phyloP scores from a whole-genome alignment of 2,888 invertebrate species.

The Congeria kusceri region DNA sequence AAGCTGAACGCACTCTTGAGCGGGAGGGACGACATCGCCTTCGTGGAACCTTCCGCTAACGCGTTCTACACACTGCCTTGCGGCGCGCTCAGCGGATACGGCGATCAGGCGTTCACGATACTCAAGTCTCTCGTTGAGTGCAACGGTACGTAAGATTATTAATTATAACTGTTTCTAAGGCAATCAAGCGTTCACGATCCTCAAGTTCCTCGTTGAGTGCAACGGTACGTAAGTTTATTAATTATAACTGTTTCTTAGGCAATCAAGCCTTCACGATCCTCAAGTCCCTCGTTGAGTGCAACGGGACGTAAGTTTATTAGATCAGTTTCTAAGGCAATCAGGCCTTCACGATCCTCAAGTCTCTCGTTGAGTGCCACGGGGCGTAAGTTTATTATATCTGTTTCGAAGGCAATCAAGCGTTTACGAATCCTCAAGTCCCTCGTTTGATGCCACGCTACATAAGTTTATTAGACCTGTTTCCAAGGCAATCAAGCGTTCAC shows the following conservation, averaged over 20 bases:
- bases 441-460: constrained; percentile 65
- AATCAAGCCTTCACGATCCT: constrained; percentile 78
- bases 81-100: constrained; percentile 76
- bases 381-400: too few species aligned
- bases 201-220: constrained; percentile 75
- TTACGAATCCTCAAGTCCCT: too few species aligned
- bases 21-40: constrained; percentile 73
- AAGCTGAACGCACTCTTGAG: constrained; percentile 68
- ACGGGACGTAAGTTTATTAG: too few species aligned
- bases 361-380: constrained; percentile 76
- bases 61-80: constrained; percentile 73
- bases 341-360: constrained; percentile 75
- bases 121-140: constrained; percentile 76
- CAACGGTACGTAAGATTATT: too few species aligned
- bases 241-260: too few species aligned
- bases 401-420: not conserved
- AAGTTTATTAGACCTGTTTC: too few species aligned
- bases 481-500: constrained; percentile 79
- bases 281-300: constrained; percentile 74
- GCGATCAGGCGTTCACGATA: constrained; percentile 78
- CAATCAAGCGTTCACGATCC: constrained; percentile 77
- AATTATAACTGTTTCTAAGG: too few species aligned
- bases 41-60: constrained; percentile 76
- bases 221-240: too few species aligned
- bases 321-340: constrained; percentile 83